A percentile compares a stretch with the other conserved stretches of the same genome.
Conservation (phyloP, 1,140 invertebrate species). For the Tetramorium simillimum region DNA sequence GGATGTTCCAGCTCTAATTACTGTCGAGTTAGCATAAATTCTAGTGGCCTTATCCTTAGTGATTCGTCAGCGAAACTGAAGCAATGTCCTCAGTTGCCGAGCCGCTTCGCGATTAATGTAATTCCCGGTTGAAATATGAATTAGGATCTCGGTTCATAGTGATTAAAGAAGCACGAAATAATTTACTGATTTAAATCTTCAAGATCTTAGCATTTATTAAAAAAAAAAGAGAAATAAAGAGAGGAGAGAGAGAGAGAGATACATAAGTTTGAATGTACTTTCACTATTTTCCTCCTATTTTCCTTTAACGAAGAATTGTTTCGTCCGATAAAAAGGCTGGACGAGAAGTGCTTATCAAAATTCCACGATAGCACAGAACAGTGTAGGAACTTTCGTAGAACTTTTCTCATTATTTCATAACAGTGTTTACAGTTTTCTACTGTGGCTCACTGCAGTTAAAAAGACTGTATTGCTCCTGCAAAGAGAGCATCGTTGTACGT, state of each 20-base stretch:
- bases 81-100: conserved; percentile 36
- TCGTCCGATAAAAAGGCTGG: neutral
- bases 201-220: neutral
- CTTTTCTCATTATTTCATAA: neutral
- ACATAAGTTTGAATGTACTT: neutral
- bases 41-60: conserved; percentile 43
- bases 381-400: neutral
- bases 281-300: neutral
- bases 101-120: conserved; percentile 22
- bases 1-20: conserved; percentile 53
- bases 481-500: conserved; percentile 58
- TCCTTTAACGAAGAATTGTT: neutral
- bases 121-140: conserved; percentile 23
- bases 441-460: neutral
- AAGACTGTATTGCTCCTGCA: neutral
- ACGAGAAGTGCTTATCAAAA: neutral
- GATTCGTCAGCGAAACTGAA: conserved; percentile 53
- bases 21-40: conserved; percentile 45
- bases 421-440: neutral
- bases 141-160: neutral
- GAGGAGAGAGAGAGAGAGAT: neutral
- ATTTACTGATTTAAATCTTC: conserved; percentile 2
- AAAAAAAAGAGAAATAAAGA: neutral
- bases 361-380: neutral
- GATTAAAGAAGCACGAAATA: conserved; percentile 8